phyloP scores from a whole-genome alignment of 2,797 vertebrate genomes.

The Pogoniulus pusillus region DNA sequence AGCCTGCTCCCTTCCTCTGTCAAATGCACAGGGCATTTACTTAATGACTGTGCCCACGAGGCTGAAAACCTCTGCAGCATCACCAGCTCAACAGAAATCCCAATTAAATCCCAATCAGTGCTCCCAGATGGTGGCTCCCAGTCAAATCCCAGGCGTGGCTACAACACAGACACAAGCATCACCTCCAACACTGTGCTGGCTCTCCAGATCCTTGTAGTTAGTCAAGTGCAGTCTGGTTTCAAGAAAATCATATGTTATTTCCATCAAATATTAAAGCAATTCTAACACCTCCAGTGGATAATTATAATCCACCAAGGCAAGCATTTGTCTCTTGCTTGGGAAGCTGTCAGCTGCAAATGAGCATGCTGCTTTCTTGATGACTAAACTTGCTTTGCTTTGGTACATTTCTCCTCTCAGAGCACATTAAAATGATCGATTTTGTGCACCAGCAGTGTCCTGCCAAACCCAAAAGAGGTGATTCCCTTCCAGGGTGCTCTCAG shows the following conservation, averaged over 20 bases:
- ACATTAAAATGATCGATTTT: no score
- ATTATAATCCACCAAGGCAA: not conserved
- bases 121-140: not conserved
- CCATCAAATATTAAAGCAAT: not conserved
- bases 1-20: not conserved
- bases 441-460: fast-evolving
- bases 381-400: not conserved
- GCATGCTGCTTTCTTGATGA: not conserved
- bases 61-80: not conserved
- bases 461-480: fast-evolving
- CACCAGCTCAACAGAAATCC: not conserved
- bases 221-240: not conserved
- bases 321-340: not conserved
- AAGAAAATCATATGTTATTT: not conserved
- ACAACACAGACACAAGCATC: not conserved
- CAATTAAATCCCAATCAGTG: not conserved
- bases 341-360: not conserved
- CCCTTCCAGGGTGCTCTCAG: not conserved
- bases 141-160: not conserved
- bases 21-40: not conserved
- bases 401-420: not conserved
- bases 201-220: not conserved
- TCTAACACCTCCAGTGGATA: not conserved
- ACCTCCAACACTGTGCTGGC: not conserved
- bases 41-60: not conserved